Evolutionary conservation across 2,113 vertebrate genomes (phyloP), one percentile per base, ranked within the genome.

Genomic region (Morone chrysops): DNA sequence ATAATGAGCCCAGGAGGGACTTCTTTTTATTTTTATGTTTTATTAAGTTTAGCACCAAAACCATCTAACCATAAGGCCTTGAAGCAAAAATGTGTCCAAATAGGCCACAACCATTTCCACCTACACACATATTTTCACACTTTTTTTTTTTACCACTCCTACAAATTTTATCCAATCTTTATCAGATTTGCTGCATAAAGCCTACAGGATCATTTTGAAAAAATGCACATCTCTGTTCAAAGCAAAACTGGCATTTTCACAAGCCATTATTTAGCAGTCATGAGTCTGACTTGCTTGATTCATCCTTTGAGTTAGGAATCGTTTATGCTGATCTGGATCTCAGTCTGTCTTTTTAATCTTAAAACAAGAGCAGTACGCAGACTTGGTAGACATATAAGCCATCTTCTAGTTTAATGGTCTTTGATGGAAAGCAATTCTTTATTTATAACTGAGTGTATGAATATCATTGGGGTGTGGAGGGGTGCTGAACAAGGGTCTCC

Each of bases 1-100:
- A 43, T 14, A n/a, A 53, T 54, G 48, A 11, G 10, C 53, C 56
- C 36, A 75, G 16, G 3, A 53, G 47, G 8, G 47, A n/a, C 70
- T 43, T 16, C 0, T 25, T 47, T 6, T n/a, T 16, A 25, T 17
- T n/a, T 67, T 6, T 6, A 4, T 31, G 31, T 31, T 31, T 31
- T 0, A 31, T 31, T 36, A 16, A 53, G 57, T 11, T 56, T 38
- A 69, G 56, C 62, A 38, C 18, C 7, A 16, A 70, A 79, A 72
- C 54, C 41, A 31, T 57, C 10, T 17, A 62, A 62, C 17, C 40
- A 76, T 18, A 75, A 20, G 6, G 18, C 38, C 7, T 70, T 22
- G 0, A 38, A 76, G 63, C 47, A 48, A 66, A 70, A 62, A 31
- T 63, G 16, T 56, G 63, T 61, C 76, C 75, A 67, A 74, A 68